Conservation (phyloP, 1,140 invertebrate species). For the Cydia amplana region DNA sequence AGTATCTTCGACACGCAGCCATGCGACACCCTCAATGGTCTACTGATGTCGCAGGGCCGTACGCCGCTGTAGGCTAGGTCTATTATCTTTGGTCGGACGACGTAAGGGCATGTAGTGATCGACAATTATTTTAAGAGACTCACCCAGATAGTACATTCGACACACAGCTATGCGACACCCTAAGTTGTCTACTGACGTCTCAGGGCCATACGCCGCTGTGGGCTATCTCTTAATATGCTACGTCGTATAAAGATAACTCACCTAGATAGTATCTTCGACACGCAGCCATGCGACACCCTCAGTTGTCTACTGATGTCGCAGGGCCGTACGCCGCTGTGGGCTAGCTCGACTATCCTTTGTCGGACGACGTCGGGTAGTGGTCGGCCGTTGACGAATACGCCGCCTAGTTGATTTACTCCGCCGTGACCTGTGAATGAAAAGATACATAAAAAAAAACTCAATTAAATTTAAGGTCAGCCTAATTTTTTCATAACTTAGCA, state of each 20-base stretch:
- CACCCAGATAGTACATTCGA: constrained; percentile 97
- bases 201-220: constrained; percentile 97
- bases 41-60: constrained; percentile 95
- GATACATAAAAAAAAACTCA: constrained; percentile 29
- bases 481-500: no score
- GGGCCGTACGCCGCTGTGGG: constrained; percentile 96
- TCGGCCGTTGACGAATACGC: constrained; percentile 97
- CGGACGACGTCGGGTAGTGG: constrained; percentile 96
- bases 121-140: constrained; percentile 56
- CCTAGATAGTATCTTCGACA: constrained; percentile 96
- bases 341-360: constrained; percentile 96
- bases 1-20: constrained; percentile 97
- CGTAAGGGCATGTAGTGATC: constrained; percentile 96
- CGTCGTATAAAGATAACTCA: no score
- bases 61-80: constrained; percentile 92
- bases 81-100: no score
- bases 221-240: no score
- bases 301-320: constrained; percentile 96
- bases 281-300: constrained; percentile 94
- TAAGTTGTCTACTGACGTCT: constrained; percentile 94
- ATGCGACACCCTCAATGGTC: constrained; percentile 94
- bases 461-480: no score
- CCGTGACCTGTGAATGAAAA: constrained; percentile 88
- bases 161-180: constrained; percentile 95
- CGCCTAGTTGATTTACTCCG: constrained; percentile 97